phyloP scores from a whole-genome alignment of 2,888 invertebrate genomes.

The Campoletis raptor region DNA sequence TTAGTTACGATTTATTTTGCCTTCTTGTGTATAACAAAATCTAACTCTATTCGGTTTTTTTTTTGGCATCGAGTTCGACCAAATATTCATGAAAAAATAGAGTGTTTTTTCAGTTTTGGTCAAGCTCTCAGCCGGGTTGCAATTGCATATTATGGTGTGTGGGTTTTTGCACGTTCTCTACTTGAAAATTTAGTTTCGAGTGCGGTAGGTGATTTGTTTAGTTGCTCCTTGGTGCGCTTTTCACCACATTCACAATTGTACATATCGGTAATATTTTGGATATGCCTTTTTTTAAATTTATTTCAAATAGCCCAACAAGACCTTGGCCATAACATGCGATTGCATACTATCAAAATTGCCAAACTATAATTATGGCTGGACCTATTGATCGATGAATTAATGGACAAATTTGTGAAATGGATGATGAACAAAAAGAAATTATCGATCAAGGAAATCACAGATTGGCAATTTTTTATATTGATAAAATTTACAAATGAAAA shows the following conservation, averaged over 20 bases:
- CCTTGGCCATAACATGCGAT: constrained; percentile 74
- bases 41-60: constrained; percentile 30
- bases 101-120: not conserved
- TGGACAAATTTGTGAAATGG: not conserved
- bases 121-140: constrained; percentile 59
- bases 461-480: constrained; percentile 14
- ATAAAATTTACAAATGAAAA: not conserved
- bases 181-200: constrained; percentile 12
- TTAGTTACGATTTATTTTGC: not conserved
- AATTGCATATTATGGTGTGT: constrained; percentile 79
- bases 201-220: constrained; percentile 22
- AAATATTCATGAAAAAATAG: not conserved
- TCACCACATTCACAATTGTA: constrained; percentile 9
- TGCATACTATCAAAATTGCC: constrained; percentile 60
- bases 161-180: constrained; percentile 68
- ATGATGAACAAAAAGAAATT: not conserved
- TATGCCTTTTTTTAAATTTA: not conserved
- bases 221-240: constrained; percentile 8
- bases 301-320: constrained; percentile 4
- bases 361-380: not conserved
- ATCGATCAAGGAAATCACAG: not conserved
- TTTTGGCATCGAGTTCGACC: constrained; percentile 35
- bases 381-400: not conserved
- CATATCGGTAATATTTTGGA: constrained; percentile 24
- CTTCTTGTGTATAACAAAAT: constrained; percentile 58